Conservation (phyloP, 2,113 vertebrate species). For the Neofelis nebulosa region DNA sequence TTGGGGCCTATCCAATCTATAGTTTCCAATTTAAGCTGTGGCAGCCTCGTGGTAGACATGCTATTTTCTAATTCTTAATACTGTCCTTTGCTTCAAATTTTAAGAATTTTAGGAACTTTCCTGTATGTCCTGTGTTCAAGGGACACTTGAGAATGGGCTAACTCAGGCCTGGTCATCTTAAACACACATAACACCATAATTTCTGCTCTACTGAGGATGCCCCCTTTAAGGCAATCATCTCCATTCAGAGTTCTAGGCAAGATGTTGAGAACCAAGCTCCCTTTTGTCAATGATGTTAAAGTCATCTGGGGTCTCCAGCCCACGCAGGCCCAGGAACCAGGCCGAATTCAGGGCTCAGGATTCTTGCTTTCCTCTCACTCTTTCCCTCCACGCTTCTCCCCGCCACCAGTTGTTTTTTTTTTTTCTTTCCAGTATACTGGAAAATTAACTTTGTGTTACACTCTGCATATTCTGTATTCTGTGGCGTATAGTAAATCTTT, state of each 20-base stretch:
- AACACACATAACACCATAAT: neutral
- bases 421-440: neutral
- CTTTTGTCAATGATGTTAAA: neutral
- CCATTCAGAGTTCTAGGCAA: neutral
- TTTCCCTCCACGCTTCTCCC: neutral
- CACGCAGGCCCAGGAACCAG: neutral
- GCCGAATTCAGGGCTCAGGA: neutral
- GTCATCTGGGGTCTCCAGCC: neutral
- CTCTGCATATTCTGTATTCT: neutral
- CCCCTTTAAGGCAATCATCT: neutral
- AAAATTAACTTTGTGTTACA: neutral
- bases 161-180: neutral
- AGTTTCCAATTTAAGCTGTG: neutral
- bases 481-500: constrained; percentile 20
- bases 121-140: neutral
- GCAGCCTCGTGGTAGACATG: neutral
- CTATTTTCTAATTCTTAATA: constrained; percentile 15
- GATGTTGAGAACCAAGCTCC: neutral
- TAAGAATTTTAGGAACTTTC: neutral
- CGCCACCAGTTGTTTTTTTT: neutral
- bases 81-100: neutral
- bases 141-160: neutral
- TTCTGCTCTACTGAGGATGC: neutral
- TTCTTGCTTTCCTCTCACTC: neutral
- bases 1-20: neutral